These are phyloP conservation scores for Orchesella flavescens DNA, from an alignment of 2,888 invertebrate species.

Conservation along the genomic window DNA sequence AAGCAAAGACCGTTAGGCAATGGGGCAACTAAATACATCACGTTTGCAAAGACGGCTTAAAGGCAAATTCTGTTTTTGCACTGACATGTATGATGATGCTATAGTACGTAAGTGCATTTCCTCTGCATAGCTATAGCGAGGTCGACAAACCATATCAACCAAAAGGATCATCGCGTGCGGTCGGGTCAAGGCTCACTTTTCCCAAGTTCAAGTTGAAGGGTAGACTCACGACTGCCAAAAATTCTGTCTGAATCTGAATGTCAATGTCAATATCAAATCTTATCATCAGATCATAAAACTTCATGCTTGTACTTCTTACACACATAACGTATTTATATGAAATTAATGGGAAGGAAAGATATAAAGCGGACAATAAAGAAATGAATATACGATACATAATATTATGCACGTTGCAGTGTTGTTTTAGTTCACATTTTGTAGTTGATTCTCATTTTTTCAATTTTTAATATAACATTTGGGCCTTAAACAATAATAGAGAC, in stretches of 20 bases:
- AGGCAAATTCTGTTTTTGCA: background rate
- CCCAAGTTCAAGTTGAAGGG: constrained; percentile 10
- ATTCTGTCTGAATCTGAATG: background rate
- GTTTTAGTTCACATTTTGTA: background rate
- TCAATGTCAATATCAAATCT: constrained; percentile 4
- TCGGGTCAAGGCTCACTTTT: background rate
- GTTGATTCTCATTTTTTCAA: constrained; percentile 25
- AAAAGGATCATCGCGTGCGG: background rate
- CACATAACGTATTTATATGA: background rate
- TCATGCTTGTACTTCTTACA: background rate
- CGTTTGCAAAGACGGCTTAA: background rate
- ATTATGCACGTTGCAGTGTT: background rate
- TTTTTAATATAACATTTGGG: constrained; percentile 34
- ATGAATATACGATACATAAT: background rate
- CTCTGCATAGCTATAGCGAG: background rate
- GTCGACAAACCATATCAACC: background rate
- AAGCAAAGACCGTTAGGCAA: background rate
- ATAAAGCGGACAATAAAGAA: background rate
- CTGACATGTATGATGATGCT: background rate
- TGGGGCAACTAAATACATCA: background rate
- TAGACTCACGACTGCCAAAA: background rate
- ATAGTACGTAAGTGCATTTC: background rate
- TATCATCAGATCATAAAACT: too few relatives aligned
- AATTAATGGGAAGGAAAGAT: background rate
- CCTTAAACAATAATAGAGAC: constrained; percentile 38